Evolutionary conservation across 2,888 invertebrate genomes (phyloP).

Genomic region (Drosophila phalerata): DNA sequence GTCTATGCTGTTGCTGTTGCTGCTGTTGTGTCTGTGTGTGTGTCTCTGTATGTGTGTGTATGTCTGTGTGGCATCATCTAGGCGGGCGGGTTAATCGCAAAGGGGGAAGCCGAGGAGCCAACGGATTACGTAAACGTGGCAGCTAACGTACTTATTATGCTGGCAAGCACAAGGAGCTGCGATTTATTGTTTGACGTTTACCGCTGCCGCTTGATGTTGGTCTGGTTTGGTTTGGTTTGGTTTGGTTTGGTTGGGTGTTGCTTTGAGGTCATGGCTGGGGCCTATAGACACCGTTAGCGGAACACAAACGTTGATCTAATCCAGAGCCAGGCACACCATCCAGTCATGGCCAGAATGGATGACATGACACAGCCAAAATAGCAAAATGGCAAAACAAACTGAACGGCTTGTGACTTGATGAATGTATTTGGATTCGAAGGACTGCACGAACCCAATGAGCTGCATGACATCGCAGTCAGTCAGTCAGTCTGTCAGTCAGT

Average conservation of each 20-base stretch:
- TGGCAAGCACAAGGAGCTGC: conserved; percentile 78
- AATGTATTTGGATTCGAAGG: conserved; percentile 47
- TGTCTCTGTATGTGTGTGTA: conserved; percentile 15
- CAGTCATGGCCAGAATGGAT: conserved; percentile 48
- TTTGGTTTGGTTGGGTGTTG: conserved; percentile 18
- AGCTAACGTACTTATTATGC: conserved; percentile 78
- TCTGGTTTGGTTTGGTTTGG: not conserved
- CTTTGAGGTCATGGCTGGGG: conserved; percentile 58
- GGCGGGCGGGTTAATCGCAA: conserved; percentile 70
- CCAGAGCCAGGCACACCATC: conserved; percentile 48
- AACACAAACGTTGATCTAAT: conserved; percentile 79
- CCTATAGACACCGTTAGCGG: conserved; percentile 27
- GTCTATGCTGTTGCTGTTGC: conserved; percentile 35
- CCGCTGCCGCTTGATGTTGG: conserved; percentile 24
- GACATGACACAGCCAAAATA: conserved; percentile 72
- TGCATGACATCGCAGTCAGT: conserved; percentile 58
- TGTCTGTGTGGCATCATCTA: conserved; percentile 21
- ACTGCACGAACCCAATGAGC: conserved; percentile 58
- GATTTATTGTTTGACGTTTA: conserved; percentile 81
- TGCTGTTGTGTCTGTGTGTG: conserved; percentile 5
- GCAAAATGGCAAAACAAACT: conserved; percentile 65
- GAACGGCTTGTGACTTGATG: conserved; percentile 53
- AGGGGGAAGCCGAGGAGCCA: conserved; percentile 47
- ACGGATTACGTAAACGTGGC: conserved; percentile 76
- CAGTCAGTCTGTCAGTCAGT: conserved; percentile 26